Evolutionary conservation across 64 coral and sea anemone species (phyloP).

Genomic region (Astreopora myriophthalma): DNA sequence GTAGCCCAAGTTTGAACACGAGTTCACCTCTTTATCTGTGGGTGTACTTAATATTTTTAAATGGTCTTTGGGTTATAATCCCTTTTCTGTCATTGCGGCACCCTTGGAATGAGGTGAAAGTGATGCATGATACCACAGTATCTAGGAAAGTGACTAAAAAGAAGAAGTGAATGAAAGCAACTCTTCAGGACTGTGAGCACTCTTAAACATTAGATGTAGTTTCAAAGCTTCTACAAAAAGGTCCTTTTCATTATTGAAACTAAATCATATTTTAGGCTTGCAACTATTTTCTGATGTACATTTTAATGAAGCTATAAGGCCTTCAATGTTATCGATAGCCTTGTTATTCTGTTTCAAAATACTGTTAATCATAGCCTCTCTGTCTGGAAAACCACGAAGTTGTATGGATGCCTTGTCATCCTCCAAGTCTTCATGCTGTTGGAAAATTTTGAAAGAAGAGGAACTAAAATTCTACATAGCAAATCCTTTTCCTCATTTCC

Average conservation of each 20-base stretch:
- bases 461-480: too few relatives aligned
- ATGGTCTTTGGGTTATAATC: conserved; percentile 78
- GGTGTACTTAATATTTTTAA: conserved; percentile 81
- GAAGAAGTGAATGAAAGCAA: conserved; percentile 50
- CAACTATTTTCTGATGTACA: not conserved
- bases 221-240: not conserved
- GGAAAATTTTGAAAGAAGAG: not conserved
- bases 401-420: not conserved
- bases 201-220: too few relatives aligned
- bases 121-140: not conserved
- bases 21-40: conserved; percentile 57
- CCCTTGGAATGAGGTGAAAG: conserved; percentile 62
- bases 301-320: conserved; percentile 28
- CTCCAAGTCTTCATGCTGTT: not conserved
- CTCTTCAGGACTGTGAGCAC: too few relatives aligned
- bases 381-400: not conserved
- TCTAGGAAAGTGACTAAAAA: not conserved
- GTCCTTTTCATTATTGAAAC: not conserved
- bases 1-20: conserved; percentile 64
- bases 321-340: conserved; percentile 74
- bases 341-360: conserved; percentile 54
- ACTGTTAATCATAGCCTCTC: conserved; percentile 22
- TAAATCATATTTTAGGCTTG: not conserved
- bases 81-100: conserved; percentile 63
- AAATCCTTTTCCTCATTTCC: too few relatives aligned